Conservation (phyloP, 2,797 vertebrate species). For the Sebastes trivittatus region DNA sequence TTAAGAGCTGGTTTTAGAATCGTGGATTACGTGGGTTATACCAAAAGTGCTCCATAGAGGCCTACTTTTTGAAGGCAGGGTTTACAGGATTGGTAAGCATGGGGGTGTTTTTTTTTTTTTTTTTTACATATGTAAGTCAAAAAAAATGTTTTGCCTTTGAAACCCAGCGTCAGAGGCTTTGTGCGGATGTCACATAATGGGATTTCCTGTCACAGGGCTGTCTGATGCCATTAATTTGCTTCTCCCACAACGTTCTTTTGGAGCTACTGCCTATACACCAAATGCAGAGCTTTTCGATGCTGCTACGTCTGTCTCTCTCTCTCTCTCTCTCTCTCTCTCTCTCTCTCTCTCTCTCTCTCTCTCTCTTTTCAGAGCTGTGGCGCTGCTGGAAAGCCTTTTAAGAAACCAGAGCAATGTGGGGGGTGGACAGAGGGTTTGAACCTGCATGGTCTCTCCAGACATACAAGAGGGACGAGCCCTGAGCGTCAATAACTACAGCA, state of each 20-base stretch:
- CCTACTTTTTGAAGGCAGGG: conserved; percentile 27
- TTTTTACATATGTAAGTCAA: conserved; percentile 19
- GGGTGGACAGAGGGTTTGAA: conserved; percentile 54
- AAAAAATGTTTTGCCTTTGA: conserved; percentile 32
- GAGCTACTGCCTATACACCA: conserved; percentile 38
- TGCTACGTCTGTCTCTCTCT: conserved; percentile 17
- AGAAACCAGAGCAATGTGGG: conserved; percentile 48
- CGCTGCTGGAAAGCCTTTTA: conserved; percentile 69
- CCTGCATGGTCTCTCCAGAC: conserved; percentile 57
- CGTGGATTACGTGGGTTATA: conserved; percentile 40
- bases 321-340: neutral
- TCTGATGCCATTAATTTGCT: conserved; percentile 75
- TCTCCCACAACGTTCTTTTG: conserved; percentile 51
- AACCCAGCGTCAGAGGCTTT: conserved; percentile 48
- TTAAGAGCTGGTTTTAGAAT: conserved; percentile 13
- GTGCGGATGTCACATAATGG: conserved; percentile 57
- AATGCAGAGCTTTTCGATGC: conserved; percentile 46
- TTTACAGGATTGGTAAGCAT: conserved; percentile 8
- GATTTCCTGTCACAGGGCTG: conserved; percentile 71
- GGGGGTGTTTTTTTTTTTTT: conserved; percentile 30
- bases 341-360: neutral
- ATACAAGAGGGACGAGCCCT: conserved; percentile 29
- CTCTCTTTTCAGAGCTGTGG: conserved; percentile 48
- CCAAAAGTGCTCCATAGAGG: conserved; percentile 20
- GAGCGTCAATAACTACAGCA: conserved; percentile 51